Evolutionary conservation across 2,888 invertebrate genomes (phyloP).

Genomic region (Ormia ochracea): DNA sequence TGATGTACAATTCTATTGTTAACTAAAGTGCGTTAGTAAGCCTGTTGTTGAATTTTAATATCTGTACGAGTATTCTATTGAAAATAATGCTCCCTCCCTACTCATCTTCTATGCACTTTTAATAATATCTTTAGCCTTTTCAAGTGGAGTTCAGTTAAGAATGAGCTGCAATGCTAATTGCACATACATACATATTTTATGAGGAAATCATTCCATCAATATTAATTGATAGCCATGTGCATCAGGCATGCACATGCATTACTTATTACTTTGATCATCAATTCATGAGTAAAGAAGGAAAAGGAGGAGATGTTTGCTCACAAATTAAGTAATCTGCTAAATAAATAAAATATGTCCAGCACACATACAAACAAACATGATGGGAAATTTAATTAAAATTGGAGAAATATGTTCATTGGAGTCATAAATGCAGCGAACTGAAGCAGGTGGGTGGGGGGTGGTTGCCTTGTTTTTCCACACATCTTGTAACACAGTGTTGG

Average conservation of each 20-base stretch:
- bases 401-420: no score
- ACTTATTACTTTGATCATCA: conserved; percentile 53
- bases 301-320: conserved; percentile 33
- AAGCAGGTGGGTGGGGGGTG: no score
- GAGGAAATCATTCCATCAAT: conserved; percentile 33
- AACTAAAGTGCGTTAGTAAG: conserved; percentile 34
- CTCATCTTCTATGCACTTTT: not conserved
- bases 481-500: no score
- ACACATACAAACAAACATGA: not conserved
- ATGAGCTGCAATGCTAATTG: conserved; percentile 41
- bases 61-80: conserved; percentile 43
- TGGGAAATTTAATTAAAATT: no score
- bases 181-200: conserved; percentile 28
- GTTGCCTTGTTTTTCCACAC: no score
- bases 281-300: conserved; percentile 7
- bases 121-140: not conserved
- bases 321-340: conserved; percentile 34
- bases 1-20: not conserved
- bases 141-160: not conserved
- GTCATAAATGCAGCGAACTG: no score
- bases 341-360: not conserved
- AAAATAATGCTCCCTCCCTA: conserved; percentile 26
- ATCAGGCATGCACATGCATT: conserved; percentile 10
- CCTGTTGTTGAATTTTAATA: conserved; percentile 57
- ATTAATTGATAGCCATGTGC: conserved; percentile 60